These are phyloP conservation scores for Acanthurus tractus DNA, from an alignment of 2,797 vertebrate species.

Conservation along the genomic window DNA sequence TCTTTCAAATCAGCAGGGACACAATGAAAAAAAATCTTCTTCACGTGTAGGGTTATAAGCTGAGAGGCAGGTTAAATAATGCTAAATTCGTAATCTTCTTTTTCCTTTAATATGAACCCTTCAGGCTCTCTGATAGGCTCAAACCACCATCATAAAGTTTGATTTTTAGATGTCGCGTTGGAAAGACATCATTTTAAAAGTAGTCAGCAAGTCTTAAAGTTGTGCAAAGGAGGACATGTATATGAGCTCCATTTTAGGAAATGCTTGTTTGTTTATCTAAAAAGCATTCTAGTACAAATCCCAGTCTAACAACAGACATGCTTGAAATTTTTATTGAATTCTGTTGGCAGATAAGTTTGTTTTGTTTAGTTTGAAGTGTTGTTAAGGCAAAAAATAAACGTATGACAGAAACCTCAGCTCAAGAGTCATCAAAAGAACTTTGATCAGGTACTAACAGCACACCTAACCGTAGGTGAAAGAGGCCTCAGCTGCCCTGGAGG, in stretches of 20 bases:
- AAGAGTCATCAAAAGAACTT: conserved; percentile 11
- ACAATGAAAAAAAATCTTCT: not conserved
- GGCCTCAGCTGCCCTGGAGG: conserved; percentile 82
- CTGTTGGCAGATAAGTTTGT: not conserved
- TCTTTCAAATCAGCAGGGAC: conserved; percentile 20
- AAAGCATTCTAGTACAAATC: conserved; percentile 3
- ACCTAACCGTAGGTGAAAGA: conserved; percentile 73
- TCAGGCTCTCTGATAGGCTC: not conserved
- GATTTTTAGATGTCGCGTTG: conserved; percentile 2
- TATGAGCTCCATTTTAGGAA: not conserved
- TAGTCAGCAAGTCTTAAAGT: conserved; percentile 2
- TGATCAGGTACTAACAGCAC: conserved; percentile 31
- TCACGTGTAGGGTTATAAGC: not conserved
- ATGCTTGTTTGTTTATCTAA: not conserved
- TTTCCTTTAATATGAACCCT: not conserved
- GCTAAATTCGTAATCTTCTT: not conserved
- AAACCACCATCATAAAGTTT: not conserved
- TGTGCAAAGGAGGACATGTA: not conserved
- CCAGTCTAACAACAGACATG: not conserved
- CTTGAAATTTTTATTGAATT: conserved; percentile 2
- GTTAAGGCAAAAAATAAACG: not conserved
- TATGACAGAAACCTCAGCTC: not conserved
- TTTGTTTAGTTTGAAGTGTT: conserved; percentile 2
- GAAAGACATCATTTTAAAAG: conserved; percentile 5
- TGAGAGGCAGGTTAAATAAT: not conserved